phyloP scores from a whole-genome alignment of 2,888 invertebrate species.

The Pachycephus smyrnensis region DNA sequence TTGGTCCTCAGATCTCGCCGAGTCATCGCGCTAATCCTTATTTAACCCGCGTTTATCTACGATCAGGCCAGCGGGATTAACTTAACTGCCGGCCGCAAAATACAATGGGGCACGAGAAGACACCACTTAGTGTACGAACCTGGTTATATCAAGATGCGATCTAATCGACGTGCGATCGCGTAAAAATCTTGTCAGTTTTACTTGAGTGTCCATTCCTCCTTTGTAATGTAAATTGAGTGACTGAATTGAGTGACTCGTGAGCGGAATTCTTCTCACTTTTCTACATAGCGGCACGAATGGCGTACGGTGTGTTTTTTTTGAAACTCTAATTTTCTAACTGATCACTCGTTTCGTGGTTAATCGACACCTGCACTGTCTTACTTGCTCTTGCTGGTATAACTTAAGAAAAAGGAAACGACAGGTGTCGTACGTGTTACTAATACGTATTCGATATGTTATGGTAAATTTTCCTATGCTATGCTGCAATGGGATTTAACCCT shows the following conservation, averaged over 20 bases:
- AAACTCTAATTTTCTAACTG: background rate
- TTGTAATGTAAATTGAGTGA: conserved; percentile 17
- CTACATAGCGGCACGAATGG: background rate
- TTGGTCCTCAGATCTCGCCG: conserved; percentile 33
- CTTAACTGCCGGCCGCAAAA: conserved; percentile 37
- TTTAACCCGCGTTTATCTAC: conserved; percentile 56
- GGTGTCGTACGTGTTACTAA: background rate
- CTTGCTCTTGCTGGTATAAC: background rate
- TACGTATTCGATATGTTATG: background rate
- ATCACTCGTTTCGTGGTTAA: background rate
- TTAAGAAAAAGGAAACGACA: background rate
- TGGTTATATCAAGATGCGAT: conserved; percentile 22
- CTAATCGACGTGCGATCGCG: conserved; percentile 30
- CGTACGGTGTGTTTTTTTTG: background rate
- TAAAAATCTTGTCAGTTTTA: conserved; percentile 27
- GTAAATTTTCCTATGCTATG: background rate
- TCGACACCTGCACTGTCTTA: background rate
- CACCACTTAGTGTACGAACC: conserved; percentile 28
- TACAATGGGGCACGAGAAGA: conserved; percentile 17
- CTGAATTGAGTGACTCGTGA: conserved; percentile 12
- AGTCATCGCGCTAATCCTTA: conserved; percentile 60
- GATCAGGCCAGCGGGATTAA: conserved; percentile 56
- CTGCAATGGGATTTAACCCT: background rate
- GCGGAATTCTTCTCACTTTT: background rate
- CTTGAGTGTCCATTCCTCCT: background rate